Base-by-base conservation (phyloP, 2,888 invertebrate species). In the Zhengitettix transpicula region DNA sequence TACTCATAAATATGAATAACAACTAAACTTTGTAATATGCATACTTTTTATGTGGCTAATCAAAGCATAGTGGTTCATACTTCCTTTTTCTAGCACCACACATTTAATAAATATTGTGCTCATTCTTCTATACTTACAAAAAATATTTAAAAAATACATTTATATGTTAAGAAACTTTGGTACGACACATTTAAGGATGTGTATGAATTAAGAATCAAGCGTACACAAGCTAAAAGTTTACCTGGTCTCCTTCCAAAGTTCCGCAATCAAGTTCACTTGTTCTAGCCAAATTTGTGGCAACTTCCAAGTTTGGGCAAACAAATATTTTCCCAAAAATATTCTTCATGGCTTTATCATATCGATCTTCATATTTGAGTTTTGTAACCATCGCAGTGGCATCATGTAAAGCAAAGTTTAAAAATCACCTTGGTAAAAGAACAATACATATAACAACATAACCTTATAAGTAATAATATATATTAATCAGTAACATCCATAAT, bases 301-400 rank as follows among this genome's bases (percentile, higher is more conserved):
- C 90, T 73, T 97, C 97, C 69, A 99, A 77, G 73, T 94, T 96
- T 66, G 97, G 84, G 71, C 98, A 98, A 66, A 99, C 97, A 14
- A 98, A 78, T 0, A 97, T 98, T 75, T 95, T 94, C 9, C 97
- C 97, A 75, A 98, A 99, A 65, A 99, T 91, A 69, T 96, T 96
- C 68, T 93, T 85, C 78, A 99, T 84, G 0, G 96, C 96, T 69
- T 91, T 89, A 63, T 92, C 94, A 68, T 90, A 91, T 69, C 88
- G 90, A 28, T 78, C 75, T 66, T 93, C 91, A 71, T 89, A 99
- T 64, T 88, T 87, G 56, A 99, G 74, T 71, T 94, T 91, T 42
- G 89, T 89, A 59, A 98, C 94, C 96, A 99, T 97, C 1, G 97
- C 94, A 72, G 97, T 94, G 11, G 98, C 98, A 74, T 99, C 96